These are phyloP conservation scores for Ciconia stormi DNA, from an alignment of 2,113 vertebrate genomes.

Conservation along the genomic window DNA sequence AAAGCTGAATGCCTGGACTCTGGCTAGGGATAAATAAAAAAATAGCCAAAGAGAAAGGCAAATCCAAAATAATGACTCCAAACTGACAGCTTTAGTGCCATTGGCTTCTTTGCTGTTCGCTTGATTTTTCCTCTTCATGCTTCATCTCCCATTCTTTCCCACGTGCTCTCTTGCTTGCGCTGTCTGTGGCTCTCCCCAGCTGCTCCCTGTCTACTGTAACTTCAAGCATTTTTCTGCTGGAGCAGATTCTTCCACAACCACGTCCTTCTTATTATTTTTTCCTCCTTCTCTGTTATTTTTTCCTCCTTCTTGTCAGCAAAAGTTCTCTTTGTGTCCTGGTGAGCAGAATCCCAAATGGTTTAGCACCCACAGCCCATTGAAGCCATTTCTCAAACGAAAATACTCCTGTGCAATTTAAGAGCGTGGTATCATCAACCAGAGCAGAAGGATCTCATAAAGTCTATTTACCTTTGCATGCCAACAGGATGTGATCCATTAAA, in stretches of 20 bases:
- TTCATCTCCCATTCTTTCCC: not conserved
- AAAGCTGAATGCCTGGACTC: not conserved
- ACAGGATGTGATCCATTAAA: not conserved
- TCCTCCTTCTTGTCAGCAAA: not conserved
- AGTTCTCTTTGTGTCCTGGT: not conserved
- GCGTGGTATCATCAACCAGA: accelerated
- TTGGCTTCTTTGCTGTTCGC: not conserved
- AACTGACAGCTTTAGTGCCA: not conserved
- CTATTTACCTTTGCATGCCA: not conserved
- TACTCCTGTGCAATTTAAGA: not conserved
- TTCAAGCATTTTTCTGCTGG: not conserved
- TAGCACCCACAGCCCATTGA: not conserved
- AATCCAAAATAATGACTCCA: not conserved
- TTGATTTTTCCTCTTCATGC: conserved; percentile 15
- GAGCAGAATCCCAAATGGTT: not conserved
- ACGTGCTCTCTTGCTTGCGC: not conserved
- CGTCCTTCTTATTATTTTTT: not conserved
- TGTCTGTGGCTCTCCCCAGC: conserved; percentile 3
- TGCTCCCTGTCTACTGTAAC: conserved; percentile 1
- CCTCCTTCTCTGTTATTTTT: not conserved
- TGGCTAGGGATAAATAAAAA: not conserved
- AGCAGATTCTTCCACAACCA: not conserved
- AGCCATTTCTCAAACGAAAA: not conserved
- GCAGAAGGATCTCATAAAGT: not conserved
- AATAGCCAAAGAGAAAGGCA: not conserved